Base-by-base conservation (phyloP, 1,140 invertebrate genomes). In the Arctopsyche grandis region DNA sequence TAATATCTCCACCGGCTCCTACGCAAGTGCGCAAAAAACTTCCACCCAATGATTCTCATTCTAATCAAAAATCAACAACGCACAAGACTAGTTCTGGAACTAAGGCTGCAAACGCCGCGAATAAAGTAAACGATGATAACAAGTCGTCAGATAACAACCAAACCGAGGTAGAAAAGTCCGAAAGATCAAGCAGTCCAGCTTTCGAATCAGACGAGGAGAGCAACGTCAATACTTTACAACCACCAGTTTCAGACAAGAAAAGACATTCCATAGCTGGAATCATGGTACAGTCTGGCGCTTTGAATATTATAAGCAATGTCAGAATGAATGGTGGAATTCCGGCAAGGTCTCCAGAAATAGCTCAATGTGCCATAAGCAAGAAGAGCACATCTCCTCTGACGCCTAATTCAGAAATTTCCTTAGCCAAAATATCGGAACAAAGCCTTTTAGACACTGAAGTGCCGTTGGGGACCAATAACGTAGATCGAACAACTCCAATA, bases 201-300 rank as follows among this genome's bases (percentile, higher is more conserved):
- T 98, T 98, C 86, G 97, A 98, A 81, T 98, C 97, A 0, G 97
- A 99, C 86, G 97, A 98, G 63, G 95, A 96, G 79, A 95, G 94
- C 79, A 86, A 89, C 80, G 84, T 87, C 82, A 79, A 84, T 84
- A 79, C 77, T 66, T 76, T 80, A 21, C 77, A 82, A 60, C 86
- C 86, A 74, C 0, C 83, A 66, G 86, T 84, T 10, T 85, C 89
- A 70, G 85, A 87, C 12, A 91, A 91, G 83, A 90, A 90, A 82
- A 88, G 90, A 66, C 91, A 90, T 4, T 91, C 91, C 0, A 86
- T 93, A 7, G 91, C 91, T 0, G 92, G 91, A 12, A 86, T 93
- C 69, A 90, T 93, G 0, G 90, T 91, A 69, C 90, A 92, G 83
- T 90, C 90, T 4, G 91, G 90, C 77, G 89, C 90, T 26, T 80